Percentiles rank a stretch among this genome's conserved stretches.
phyloP scores from a whole-genome alignment of 2,888 invertebrate genomes.

The Catocala fraxini region DNA sequence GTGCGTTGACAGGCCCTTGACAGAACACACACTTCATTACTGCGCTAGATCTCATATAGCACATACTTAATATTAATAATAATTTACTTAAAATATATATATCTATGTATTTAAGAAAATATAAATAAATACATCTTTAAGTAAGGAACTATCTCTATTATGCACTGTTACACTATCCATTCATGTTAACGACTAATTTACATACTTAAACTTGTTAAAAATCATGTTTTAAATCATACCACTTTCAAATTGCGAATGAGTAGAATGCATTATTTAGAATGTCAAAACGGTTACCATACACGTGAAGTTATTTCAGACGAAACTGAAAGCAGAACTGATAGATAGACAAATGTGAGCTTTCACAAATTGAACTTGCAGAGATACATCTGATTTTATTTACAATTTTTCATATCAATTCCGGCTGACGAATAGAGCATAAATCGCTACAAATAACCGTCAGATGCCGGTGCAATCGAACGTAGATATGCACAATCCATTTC shows the following conservation, averaged over 20 bases:
- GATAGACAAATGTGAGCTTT: conserved; percentile 26
- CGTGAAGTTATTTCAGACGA: conserved; percentile 11
- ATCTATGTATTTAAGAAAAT: too few relatives aligned
- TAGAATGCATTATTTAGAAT: background rate
- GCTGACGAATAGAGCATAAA: conserved; percentile 22
- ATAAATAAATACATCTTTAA: too few relatives aligned
- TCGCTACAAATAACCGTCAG: conserved; percentile 16
- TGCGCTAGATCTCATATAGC: conserved; percentile 5
- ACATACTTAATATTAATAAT: conserved; percentile 1
- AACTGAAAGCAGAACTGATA: conserved; percentile 30
- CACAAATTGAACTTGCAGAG: conserved; percentile 26
- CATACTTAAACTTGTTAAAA: background rate
- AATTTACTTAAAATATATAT: too few relatives aligned
- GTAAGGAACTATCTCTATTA: too few relatives aligned
- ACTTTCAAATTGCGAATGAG: too few relatives aligned
- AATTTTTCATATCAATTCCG: conserved; percentile 15
- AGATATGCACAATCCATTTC: conserved; percentile 29
- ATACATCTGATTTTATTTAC: conserved; percentile 19
- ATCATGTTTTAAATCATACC: too few relatives aligned
- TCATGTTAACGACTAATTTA: background rate
- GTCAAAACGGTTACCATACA: background rate
- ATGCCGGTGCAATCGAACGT: conserved; percentile 26
- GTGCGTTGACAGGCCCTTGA: conserved; percentile 49
- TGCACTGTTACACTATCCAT: too few relatives aligned
- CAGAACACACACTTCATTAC: conserved; percentile 25